phyloP scores from a whole-genome alignment of 2,888 invertebrate genomes.

The Trachelus tabidus region DNA sequence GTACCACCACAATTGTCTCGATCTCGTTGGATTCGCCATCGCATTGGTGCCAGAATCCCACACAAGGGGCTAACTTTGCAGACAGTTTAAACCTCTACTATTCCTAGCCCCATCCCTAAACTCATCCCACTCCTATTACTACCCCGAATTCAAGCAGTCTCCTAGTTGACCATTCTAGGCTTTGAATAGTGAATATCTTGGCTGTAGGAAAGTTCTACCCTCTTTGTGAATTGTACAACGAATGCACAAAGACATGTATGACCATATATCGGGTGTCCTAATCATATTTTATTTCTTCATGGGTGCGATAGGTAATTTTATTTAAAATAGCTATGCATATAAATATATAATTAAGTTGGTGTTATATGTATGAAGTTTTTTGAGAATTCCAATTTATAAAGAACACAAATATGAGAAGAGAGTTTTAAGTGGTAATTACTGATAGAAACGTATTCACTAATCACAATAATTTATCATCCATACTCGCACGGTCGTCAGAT shows the following conservation, averaged over 20 bases:
- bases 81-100: constrained; percentile 32
- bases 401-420: neutral
- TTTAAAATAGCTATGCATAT: neutral
- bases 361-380: neutral
- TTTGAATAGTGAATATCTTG: constrained; percentile 33
- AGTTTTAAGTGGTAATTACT: neutral
- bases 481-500: neutral
- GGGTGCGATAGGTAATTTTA: neutral
- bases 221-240: neutral
- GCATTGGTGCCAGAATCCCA: constrained; percentile 1
- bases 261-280: neutral
- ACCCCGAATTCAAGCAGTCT: constrained; percentile 21
- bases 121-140: constrained; percentile 14
- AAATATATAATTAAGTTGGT: neutral
- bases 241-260: neutral
- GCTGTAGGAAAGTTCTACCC: constrained; percentile 14
- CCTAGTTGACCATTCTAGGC: constrained; percentile 31
- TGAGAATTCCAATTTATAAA: no score
- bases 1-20: neutral
- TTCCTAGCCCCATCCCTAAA: constrained; percentile 17
- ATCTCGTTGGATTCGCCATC: neutral
- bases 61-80: constrained; percentile 32
- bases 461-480: neutral
- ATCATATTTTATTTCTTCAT: neutral
- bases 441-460: neutral